Percentiles rank a stretch among this genome's conserved stretches.
These are phyloP conservation scores for Notothenia coriiceps DNA, from an alignment of 2,113 vertebrate species.

Conservation along the genomic window DNA sequence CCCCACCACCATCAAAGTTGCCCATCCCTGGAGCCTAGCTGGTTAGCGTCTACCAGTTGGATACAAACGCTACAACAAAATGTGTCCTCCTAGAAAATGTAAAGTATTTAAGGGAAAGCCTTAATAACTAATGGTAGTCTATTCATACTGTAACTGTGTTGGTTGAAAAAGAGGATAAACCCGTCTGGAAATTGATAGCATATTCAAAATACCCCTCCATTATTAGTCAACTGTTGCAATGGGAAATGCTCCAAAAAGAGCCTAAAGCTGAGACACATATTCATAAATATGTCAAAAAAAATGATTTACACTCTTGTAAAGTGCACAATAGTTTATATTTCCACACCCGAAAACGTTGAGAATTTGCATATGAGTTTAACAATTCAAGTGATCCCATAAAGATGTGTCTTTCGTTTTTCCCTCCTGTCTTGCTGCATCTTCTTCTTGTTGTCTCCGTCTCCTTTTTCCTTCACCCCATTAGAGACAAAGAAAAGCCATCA, in stretches of 20 bases:
- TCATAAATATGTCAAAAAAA: background rate
- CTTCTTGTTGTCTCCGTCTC: slow-evolving; percentile 3
- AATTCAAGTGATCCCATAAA: background rate
- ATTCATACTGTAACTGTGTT: too few relatives aligned
- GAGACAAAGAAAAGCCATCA: slow-evolving; percentile 45
- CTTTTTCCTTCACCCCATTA: slow-evolving; percentile 35
- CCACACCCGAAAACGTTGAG: background rate
- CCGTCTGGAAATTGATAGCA: background rate
- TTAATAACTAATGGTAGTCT: too few relatives aligned
- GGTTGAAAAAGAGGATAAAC: too few relatives aligned
- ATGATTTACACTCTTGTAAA: background rate
- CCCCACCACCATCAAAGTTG: too few relatives aligned
- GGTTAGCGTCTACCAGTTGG: background rate
- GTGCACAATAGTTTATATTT: background rate
- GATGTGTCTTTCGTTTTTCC: background rate
- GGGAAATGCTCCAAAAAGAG: background rate
- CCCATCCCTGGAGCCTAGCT: too few relatives aligned
- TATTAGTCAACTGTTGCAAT: background rate
- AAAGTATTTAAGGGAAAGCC: too few relatives aligned
- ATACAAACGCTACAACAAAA: too few relatives aligned
- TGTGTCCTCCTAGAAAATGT: too few relatives aligned
- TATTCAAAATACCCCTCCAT: background rate
- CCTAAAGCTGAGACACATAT: background rate
- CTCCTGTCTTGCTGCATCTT: slow-evolving; percentile 1
- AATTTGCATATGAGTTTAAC: background rate